phyloP scores from a whole-genome alignment of 2,113 vertebrate genomes.

The Neomonachus schauinslandi region DNA sequence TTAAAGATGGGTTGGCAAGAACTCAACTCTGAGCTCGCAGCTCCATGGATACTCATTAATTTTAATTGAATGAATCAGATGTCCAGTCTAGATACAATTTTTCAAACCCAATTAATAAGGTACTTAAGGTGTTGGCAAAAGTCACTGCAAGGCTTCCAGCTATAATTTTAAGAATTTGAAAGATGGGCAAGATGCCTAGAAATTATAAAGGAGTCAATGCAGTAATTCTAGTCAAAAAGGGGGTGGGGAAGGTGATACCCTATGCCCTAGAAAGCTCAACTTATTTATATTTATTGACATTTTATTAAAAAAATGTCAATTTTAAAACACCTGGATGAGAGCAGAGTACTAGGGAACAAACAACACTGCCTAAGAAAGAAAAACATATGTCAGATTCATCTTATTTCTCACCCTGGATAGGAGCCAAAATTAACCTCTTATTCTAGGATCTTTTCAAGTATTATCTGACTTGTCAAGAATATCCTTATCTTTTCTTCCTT shows the following conservation, averaged over 20 bases:
- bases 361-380: background rate
- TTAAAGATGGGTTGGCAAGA: constrained; percentile 27
- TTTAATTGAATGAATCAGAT: constrained; percentile 64
- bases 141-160: constrained; percentile 28
- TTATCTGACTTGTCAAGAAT: background rate
- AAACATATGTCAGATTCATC: background rate
- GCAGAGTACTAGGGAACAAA: background rate
- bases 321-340: constrained; percentile 55
- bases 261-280: background rate
- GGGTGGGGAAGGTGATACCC: background rate
- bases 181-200: background rate
- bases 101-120: constrained; percentile 64
- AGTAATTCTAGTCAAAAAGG: background rate
- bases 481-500: background rate
- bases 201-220: background rate
- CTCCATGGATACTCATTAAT: constrained; percentile 58
- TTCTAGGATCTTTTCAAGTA: background rate
- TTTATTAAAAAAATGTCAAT: background rate
- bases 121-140: constrained; percentile 57
- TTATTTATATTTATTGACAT: background rate
- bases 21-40: background rate
- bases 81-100: constrained; percentile 55
- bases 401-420: background rate
- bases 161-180: constrained; percentile 61
- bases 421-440: constrained; percentile 35